Conservation (phyloP, 1,140 invertebrate genomes). For the Tetragnatha versicolor region DNA sequence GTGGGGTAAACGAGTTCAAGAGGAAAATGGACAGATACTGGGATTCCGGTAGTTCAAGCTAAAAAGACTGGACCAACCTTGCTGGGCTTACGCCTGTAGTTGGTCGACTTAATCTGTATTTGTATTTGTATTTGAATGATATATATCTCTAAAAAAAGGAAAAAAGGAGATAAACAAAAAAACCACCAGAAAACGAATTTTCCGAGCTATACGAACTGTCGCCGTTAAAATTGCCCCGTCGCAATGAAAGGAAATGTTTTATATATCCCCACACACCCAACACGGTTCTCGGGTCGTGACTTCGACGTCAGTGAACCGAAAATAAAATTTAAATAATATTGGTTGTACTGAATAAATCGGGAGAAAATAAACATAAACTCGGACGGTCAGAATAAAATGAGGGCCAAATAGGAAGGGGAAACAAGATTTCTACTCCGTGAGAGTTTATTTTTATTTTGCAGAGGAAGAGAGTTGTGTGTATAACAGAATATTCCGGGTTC, state of each 20-base stretch:
- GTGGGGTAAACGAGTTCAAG: too few relatives aligned
- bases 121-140: too few relatives aligned
- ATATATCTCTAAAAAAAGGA: too few relatives aligned
- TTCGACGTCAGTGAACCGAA: constrained; percentile 27
- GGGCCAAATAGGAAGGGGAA: constrained; percentile 45
- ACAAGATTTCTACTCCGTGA: constrained; percentile 14
- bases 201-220: constrained; percentile 42
- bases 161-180: too few relatives aligned
- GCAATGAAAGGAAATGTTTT: neutral
- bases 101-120: too few relatives aligned
- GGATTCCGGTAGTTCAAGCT: too few relatives aligned
- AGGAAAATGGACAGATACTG: too few relatives aligned
- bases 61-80: too few relatives aligned
- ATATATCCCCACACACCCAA: neutral
- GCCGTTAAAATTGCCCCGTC: constrained; percentile 23
- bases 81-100: too few relatives aligned
- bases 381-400: constrained; percentile 47
- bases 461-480: neutral
- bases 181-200: constrained; percentile 41
- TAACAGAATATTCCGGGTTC: too few relatives aligned
- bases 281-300: neutral
- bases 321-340: constrained; percentile 54
- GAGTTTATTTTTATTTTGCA: neutral
- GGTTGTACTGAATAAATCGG: constrained; percentile 50
- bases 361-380: constrained; percentile 51